A percentile compares a stretch with the other conserved stretches of the same genome.
These are phyloP conservation scores for Drosophila prosaltans DNA, from an alignment of 1,140 invertebrate genomes.

Conservation along the genomic window DNA sequence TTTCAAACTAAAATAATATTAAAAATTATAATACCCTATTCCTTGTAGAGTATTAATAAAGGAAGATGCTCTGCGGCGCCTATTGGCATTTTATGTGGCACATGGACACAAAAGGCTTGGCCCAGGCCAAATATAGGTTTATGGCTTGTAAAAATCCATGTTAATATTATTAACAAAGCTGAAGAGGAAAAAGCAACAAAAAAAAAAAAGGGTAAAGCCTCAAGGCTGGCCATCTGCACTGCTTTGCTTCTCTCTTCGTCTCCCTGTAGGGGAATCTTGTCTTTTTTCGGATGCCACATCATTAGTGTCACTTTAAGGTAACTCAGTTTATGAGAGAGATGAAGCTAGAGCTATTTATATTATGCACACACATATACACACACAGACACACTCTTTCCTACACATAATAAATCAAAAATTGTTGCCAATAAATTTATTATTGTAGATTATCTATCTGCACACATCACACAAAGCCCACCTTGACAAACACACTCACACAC, in stretches of 20 bases:
- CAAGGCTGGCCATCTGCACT: slow-evolving; percentile 2
- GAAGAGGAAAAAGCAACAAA: slow-evolving; percentile 40
- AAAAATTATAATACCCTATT: neutral
- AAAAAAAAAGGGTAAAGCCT: slow-evolving; percentile 68
- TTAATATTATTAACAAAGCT: slow-evolving; percentile 78
- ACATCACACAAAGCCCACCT: slow-evolving; percentile 45
- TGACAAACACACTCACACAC: slow-evolving; percentile 52
- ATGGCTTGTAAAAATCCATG: slow-evolving; percentile 82
- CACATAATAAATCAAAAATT: slow-evolving; percentile 78
- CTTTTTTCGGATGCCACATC: slow-evolving; percentile 54
- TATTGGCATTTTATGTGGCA: slow-evolving; percentile 62
- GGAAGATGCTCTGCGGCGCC: slow-evolving; percentile 6
- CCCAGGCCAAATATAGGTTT: slow-evolving; percentile 72
- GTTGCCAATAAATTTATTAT: slow-evolving; percentile 79
- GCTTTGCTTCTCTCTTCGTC: slow-evolving; percentile 4
- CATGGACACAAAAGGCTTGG: slow-evolving; percentile 70
- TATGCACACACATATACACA: slow-evolving; percentile 51
- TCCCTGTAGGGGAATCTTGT: slow-evolving; percentile 3
- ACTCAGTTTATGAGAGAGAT: slow-evolving; percentile 1
- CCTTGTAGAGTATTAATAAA: neutral
- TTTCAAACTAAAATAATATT: too few relatives aligned
- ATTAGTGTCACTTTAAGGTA: slow-evolving; percentile 68
- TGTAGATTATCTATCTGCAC: slow-evolving; percentile 66
- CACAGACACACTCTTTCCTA: neutral
- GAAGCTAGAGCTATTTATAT: slow-evolving; percentile 60